Conservation (phyloP, 1,140 invertebrate species). For the Ceratina japonica region DNA sequence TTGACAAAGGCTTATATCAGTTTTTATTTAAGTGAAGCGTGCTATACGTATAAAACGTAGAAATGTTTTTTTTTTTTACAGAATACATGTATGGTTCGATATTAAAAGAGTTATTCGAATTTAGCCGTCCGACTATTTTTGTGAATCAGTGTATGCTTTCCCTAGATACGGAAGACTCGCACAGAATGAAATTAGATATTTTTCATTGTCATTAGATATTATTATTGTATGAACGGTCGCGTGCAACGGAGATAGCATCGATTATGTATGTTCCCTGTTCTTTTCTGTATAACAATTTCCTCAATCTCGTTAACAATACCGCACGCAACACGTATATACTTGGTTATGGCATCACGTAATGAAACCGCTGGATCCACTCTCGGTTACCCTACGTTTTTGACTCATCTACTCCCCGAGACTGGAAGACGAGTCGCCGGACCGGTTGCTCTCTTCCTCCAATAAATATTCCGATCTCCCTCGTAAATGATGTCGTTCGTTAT, state of each 20-base stretch:
- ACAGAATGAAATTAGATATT: background rate
- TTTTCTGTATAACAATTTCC: constrained; percentile 53
- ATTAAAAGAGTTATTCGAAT: no score
- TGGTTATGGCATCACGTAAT: constrained; percentile 45
- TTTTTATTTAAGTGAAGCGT: no score
- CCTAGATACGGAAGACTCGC: background rate
- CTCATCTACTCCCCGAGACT: constrained; percentile 27
- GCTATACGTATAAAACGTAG: no score
- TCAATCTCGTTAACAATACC: constrained; percentile 61
- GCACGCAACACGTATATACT: constrained; percentile 49
- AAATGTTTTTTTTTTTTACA: no score
- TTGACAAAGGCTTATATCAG: no score
- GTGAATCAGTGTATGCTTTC: background rate
- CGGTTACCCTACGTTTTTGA: constrained; percentile 48
- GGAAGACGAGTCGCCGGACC: constrained; percentile 48
- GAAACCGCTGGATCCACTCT: constrained; percentile 22
- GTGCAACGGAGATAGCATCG: constrained; percentile 34
- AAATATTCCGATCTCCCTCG: constrained; percentile 58
- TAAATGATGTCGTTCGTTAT: constrained; percentile 62
- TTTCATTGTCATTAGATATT: constrained; percentile 11
- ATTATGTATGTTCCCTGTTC: background rate
- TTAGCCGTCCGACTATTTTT: background rate
- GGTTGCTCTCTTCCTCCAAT: constrained; percentile 54
- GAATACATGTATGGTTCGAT: no score
- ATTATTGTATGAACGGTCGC: constrained; percentile 25